These are phyloP conservation scores for Dendrolimus houi DNA, from an alignment of 2,888 invertebrate genomes.

Conservation along the genomic window DNA sequence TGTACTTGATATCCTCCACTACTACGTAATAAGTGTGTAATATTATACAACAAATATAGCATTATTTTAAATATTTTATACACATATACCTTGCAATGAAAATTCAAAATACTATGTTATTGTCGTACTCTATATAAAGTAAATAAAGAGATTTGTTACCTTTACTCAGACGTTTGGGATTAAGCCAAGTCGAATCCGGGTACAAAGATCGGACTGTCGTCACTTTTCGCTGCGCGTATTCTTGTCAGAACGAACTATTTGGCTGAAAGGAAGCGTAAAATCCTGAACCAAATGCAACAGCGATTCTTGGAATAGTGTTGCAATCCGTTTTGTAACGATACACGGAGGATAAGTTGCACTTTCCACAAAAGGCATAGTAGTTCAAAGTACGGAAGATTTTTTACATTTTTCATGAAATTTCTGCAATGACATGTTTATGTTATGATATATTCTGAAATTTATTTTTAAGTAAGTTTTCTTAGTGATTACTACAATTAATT, in stretches of 20 bases:
- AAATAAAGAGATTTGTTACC: conserved; percentile 59
- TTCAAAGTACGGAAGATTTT: too few relatives aligned
- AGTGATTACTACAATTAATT: too few relatives aligned
- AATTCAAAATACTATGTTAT: conserved; percentile 32
- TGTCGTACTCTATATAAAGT: conserved; percentile 49
- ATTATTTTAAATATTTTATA: too few relatives aligned
- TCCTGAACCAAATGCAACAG: conserved; percentile 24
- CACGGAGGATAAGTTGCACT: too few relatives aligned
- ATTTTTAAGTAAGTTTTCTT: too few relatives aligned
- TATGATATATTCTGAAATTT: too few relatives aligned
- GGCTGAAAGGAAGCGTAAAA: conserved; percentile 38
- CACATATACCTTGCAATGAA: conserved; percentile 11
- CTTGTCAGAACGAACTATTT: conserved; percentile 32
- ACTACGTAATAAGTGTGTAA: too few relatives aligned
- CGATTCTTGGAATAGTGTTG: neutral
- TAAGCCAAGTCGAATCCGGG: conserved; percentile 53
- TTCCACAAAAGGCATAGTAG: too few relatives aligned
- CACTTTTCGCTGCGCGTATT: conserved; percentile 23
- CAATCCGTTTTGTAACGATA: neutral
- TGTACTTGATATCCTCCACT: too few relatives aligned
- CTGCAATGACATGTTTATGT: too few relatives aligned
- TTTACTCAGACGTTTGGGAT: conserved; percentile 56
- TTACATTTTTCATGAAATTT: too few relatives aligned
- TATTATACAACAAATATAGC: too few relatives aligned
- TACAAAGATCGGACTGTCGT: conserved; percentile 45